phyloP scores from a whole-genome alignment of 2,888 invertebrate species.

The Monochamus alternatus region DNA sequence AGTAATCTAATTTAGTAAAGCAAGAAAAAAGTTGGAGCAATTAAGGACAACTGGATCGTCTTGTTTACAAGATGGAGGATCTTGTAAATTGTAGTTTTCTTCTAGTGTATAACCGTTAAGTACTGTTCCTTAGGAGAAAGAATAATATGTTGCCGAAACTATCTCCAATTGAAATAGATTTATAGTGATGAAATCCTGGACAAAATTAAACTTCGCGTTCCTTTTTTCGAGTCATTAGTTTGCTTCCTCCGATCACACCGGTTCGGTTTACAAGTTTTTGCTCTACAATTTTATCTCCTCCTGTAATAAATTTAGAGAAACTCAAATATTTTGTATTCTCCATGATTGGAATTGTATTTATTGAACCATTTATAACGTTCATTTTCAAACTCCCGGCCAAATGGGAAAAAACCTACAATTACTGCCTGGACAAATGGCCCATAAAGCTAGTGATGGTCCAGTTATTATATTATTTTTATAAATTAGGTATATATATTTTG shows the following conservation, averaged over 20 bases:
- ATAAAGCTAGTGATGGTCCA: not conserved
- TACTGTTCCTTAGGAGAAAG: conserved; percentile 49
- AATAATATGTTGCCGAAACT: conserved; percentile 64
- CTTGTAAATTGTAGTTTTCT: conserved; percentile 14
- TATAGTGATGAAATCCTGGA: conserved; percentile 69
- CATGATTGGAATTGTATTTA: conserved; percentile 54
- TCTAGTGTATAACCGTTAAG: conserved; percentile 28
- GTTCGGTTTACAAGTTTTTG: conserved; percentile 54
- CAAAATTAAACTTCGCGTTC: conserved; percentile 68
- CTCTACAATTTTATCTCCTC: conserved; percentile 48
- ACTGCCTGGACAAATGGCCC: conserved; percentile 2
- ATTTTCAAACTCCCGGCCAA: conserved; percentile 45
- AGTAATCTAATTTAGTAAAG: too few species aligned
- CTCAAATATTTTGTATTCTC: conserved; percentile 55
- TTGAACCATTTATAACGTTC: conserved; percentile 47
- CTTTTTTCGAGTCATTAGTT: conserved; percentile 61
- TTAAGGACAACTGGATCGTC: conserved; percentile 9
- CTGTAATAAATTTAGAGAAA: conserved; percentile 52
- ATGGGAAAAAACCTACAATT: conserved; percentile 21
- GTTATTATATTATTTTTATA: too few species aligned
- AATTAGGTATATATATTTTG: too few species aligned
- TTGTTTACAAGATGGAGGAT: conserved; percentile 27
- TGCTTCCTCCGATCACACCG: conserved; percentile 55
- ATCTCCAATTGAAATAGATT: conserved; percentile 67
- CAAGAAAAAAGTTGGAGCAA: not conserved